These are phyloP conservation scores for Datnioides undecimradiatus DNA, from an alignment of 2,113 vertebrate species.

Conservation along the genomic window DNA sequence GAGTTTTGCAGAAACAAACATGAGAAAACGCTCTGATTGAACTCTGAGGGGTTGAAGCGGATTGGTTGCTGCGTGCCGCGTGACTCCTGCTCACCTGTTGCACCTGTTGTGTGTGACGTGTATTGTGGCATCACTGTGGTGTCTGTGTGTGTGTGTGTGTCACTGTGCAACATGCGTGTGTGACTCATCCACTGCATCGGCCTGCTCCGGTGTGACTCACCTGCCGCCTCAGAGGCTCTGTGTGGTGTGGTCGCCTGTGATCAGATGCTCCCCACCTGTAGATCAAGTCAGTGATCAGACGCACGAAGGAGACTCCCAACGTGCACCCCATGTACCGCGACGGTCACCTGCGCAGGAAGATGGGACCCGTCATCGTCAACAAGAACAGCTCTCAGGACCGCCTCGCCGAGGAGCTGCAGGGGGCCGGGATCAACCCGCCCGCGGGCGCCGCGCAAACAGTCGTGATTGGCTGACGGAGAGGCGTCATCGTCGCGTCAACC, in stretches of 20 bases:
- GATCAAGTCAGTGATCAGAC: constrained; percentile 96
- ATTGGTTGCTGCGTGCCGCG: no score
- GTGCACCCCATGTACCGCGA: constrained; percentile 96
- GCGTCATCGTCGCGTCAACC: constrained; percentile 89
- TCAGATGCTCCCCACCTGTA: constrained; percentile 73
- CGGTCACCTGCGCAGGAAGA: constrained; percentile 89
- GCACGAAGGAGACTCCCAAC: constrained; percentile 93
- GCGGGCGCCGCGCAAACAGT: constrained; percentile 81
- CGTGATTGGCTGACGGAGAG: constrained; percentile 92
- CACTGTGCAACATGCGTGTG: constrained; percentile 40
- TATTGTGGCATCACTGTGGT: neutral
- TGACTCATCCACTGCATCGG: constrained; percentile 45
- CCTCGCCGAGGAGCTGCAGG: constrained; percentile 94
- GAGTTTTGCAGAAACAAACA: no score
- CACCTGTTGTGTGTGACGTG: constrained; percentile 28
- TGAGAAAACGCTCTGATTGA: no score
- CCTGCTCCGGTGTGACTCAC: constrained; percentile 47
- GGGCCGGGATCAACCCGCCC: constrained; percentile 90
- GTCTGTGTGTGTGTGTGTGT: constrained; percentile 8
- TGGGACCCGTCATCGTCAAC: constrained; percentile 91
- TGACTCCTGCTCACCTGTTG: neutral
- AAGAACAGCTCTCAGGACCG: constrained; percentile 92
- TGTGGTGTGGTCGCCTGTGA: constrained; percentile 20
- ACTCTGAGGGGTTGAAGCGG: no score
- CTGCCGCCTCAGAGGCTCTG: constrained; percentile 22